Percentiles rank a stretch among this genome's conserved stretches.
Evolutionary conservation across 2,888 invertebrate species (phyloP).

Genomic region (Augochlorella aurata): DNA sequence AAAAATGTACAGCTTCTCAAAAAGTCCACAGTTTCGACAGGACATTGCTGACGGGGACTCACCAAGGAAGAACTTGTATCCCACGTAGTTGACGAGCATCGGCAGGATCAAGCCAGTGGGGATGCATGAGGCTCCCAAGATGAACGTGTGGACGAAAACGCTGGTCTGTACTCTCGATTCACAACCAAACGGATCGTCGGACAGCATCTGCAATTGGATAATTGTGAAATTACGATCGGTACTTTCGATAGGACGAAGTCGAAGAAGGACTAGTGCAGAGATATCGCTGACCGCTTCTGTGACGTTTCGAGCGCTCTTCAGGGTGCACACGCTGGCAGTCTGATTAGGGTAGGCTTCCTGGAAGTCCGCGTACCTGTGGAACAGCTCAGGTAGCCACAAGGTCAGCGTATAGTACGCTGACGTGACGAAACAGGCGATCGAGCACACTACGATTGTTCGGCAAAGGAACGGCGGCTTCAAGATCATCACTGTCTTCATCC

Average conservation of each 20-base stretch:
- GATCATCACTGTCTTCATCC: conserved; percentile 87
- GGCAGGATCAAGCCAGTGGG: conserved; percentile 90
- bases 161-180: conserved; percentile 85
- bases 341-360: conserved; percentile 86
- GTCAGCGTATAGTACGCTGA: conserved; percentile 94
- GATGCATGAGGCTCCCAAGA: conserved; percentile 90
- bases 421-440: conserved; percentile 91
- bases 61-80: conserved; percentile 91
- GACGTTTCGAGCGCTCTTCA: conserved; percentile 81
- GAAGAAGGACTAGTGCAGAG: neutral
- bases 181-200: conserved; percentile 84
- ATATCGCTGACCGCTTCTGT: conserved; percentile 32
- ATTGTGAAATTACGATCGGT: too few species aligned
- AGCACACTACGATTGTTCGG: conserved; percentile 88
- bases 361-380: conserved; percentile 89
- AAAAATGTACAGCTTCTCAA: neutral
- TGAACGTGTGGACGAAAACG: conserved; percentile 89
- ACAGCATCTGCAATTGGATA: neutral
- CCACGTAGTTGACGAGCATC: conserved; percentile 89
- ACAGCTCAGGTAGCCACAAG: conserved; percentile 95
- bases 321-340: conserved; percentile 89
- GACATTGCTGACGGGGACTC: conserved; percentile 72
- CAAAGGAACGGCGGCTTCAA: conserved; percentile 88
- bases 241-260: neutral
- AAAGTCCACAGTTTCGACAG: too few species aligned